Base-by-base conservation (phyloP, 2,797 vertebrate genomes). In the Euthynnus affinis region DNA sequence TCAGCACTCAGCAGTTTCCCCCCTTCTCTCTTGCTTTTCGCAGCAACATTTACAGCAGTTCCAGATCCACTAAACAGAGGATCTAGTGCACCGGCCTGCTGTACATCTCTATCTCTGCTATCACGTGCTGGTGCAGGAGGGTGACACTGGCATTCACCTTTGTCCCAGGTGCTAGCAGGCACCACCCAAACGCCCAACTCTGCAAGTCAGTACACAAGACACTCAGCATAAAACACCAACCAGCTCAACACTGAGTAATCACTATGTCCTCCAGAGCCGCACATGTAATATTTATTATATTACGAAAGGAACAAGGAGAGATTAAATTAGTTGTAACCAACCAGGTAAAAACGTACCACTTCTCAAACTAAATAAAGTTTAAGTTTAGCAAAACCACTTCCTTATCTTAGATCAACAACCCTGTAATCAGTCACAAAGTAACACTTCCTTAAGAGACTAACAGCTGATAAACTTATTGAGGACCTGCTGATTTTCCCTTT, bases 131-230 rank as follows among this genome's bases (percentile, higher is more conserved):
- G 75, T 63, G 67, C 51, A 67, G 67, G 74, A 78, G 85, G 72
- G 71, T 83, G 67, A 91, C 78, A 86, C 82, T 48, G 84, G 65
- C 66, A 85, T 88, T 87, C 85, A 92, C 90, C 90, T 92, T 93
- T 89, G 85, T 88, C 80, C 90, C 82, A 88, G 83, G 85, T 90
- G 82, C 81, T 76, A 34, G 22, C 71, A 73, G 67, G 78, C 85
- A 79, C 61, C 70, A 68, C 80, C 70, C 53, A 82, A 76, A 71
- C 14, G 42, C 53, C 10, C 49, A 20, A 32, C 60, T 9, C 42
- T 22, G 53, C 53, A 68, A 76, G 70, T 52, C 57, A 51, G 56
- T 61, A 74, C 78, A 85, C 68, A 69, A 70, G 59, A 80, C 56
- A 74, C 60, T 65, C 22, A 40, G 66, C 57, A 83, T 65, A 62